Base-by-base conservation (phyloP, 2,113 vertebrate genomes). In the Thunnus thynnus region DNA sequence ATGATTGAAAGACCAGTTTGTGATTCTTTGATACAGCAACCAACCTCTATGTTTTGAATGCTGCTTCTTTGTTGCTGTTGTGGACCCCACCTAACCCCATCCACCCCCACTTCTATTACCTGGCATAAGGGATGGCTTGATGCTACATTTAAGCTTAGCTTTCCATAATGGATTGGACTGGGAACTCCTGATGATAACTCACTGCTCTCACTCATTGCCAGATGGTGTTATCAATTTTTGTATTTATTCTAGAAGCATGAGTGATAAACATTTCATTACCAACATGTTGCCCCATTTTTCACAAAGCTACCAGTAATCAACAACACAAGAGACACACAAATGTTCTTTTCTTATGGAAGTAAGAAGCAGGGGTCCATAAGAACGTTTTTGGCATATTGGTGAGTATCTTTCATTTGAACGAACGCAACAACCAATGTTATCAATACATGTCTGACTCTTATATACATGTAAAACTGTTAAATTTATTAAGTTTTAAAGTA, bases 101-200 rank as follows among this genome's bases (percentile, higher is more conserved):
- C 56, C 5, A 13, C 30, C 8, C 61, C 58, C 25, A n/a, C 51
- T 30, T 60, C 61, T 52, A 80, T 87, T 80, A 84, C 65, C 63
- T 46, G 41, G 14, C 22, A 47, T 14, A 12, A 52, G 30, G 54
- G 60, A 71, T 30, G 13, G 36, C 60, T 20, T 13, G 32, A 58
- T 65, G 76, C 30, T 64, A 3, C 46, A 32, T 51, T 73, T 61
- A 13, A 41, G 56, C 48, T 68, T 16, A 20, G 46, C 50, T 18
- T 55, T 58, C 14, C 47, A 13, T 41, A 64, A 57, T 63, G 72
- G 16, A 56, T 46, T n/a, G 67, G 51, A 63, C 67, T 56, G 20
- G 41, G 41, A 83, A 50, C 66, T 67, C 25, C 57, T 48, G 48
- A 69, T 60, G 36, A 62, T 30, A 41, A 44, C 44, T 72, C 66